Conservation (phyloP, 2,797 vertebrate species). For the Lepus townsendii region DNA sequence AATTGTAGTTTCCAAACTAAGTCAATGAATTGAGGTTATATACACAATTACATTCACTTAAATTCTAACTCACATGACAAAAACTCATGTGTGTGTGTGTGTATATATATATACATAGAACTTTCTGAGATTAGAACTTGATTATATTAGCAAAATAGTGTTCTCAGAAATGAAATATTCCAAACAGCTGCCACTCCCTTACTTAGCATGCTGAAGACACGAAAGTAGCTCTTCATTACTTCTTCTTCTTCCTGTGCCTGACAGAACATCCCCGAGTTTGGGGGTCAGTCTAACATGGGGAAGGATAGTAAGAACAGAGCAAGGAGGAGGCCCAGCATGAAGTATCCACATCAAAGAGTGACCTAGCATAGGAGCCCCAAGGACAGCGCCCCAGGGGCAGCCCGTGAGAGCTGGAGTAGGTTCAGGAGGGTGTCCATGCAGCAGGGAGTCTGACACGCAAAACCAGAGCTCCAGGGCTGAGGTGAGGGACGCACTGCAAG, state of each 20-base stretch:
- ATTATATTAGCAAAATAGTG: background rate
- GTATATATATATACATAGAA: background rate
- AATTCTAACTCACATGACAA: background rate
- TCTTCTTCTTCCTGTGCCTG: background rate
- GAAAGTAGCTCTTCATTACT: background rate
- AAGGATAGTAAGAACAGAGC: background rate
- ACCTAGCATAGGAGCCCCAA: background rate
- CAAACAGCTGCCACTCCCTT: background rate
- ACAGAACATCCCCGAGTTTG: background rate
- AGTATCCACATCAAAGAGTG: background rate
- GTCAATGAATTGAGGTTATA: background rate
- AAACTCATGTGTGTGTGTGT: background rate
- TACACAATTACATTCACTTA: background rate
- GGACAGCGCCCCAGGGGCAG: background rate
- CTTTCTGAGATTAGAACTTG: background rate
- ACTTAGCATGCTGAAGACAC: background rate
- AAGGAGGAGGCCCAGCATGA: background rate
- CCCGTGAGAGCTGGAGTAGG: background rate
- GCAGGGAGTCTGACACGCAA: background rate
- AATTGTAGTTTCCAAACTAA: conserved; percentile 17
- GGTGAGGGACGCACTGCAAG: background rate
- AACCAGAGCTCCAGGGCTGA: background rate
- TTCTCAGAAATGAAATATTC: background rate
- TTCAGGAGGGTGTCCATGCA: background rate
- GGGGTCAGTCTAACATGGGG: background rate